phyloP scores from a whole-genome alignment of 2,113 vertebrate genomes.

The Epinephelus fuscoguttatus region DNA sequence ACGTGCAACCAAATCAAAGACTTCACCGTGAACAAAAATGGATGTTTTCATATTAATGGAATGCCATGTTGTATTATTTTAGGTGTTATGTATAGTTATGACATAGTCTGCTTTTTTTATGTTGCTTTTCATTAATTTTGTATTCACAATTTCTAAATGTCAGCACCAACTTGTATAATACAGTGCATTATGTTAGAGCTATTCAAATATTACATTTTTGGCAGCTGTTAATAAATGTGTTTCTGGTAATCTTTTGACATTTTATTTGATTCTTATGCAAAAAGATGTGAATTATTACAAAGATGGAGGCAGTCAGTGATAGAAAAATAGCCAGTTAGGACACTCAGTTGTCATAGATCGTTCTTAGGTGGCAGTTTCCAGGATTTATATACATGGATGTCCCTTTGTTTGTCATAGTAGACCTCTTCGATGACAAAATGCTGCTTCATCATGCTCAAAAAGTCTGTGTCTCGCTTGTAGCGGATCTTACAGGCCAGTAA shows the following conservation, averaged over 20 bases:
- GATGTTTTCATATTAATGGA: constrained; percentile 52
- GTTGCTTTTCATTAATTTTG: constrained; percentile 71
- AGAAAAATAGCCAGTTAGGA: neutral
- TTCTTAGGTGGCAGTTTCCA: constrained; percentile 71
- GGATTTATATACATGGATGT: constrained; percentile 91
- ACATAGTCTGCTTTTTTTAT: constrained; percentile 71
- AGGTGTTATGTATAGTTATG: constrained; percentile 71
- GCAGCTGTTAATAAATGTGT: constrained; percentile 84
- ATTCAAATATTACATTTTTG: constrained; percentile 80
- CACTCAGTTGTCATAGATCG: constrained; percentile 78
- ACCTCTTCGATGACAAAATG: constrained; percentile 87
- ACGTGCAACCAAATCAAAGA: constrained; percentile 33
- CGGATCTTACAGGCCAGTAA: constrained; percentile 93
- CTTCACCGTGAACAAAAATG: constrained; percentile 16
- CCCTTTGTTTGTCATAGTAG: constrained; percentile 88
- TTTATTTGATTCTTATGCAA: constrained; percentile 1
- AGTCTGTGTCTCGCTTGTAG: constrained; percentile 91
- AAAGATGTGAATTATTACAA: neutral
- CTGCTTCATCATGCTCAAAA: constrained; percentile 87
- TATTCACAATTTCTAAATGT: constrained; percentile 79
- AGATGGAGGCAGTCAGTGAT: neutral
- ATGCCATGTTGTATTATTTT: constrained; percentile 75
- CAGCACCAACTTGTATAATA: constrained; percentile 72
- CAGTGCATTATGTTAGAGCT: constrained; percentile 78
- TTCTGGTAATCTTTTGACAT: constrained; percentile 67